phyloP scores from a whole-genome alignment of 2,797 vertebrate species.

The Ceryle rudis region DNA sequence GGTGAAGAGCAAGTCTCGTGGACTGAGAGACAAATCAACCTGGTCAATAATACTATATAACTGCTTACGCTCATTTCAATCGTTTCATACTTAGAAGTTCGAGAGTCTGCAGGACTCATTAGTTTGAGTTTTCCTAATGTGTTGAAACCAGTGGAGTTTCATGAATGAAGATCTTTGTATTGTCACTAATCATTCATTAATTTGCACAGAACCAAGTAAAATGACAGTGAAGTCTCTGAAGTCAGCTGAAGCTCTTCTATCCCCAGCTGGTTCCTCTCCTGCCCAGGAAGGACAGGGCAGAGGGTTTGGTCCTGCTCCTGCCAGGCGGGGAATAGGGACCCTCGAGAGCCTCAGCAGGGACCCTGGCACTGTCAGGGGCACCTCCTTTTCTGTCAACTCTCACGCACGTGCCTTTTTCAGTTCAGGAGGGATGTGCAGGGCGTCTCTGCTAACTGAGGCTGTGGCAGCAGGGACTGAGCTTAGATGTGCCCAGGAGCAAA shows the following conservation, averaged over 20 bases:
- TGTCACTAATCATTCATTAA: not conserved
- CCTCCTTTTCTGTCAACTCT: not conserved
- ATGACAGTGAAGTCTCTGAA: not conserved
- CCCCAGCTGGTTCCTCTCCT: not conserved
- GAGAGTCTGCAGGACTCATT: not conserved
- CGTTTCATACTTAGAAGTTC: not conserved
- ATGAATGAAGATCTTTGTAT: not conserved
- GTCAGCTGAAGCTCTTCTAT: not conserved
- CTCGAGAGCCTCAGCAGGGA: too few species aligned
- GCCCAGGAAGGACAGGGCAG: not conserved
- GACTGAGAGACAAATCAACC: not conserved
- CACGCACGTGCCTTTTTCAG: rapidly evolving
- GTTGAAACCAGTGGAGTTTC: not conserved
- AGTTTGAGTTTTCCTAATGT: not conserved
- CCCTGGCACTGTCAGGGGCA: too few species aligned
- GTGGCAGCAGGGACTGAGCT: not conserved
- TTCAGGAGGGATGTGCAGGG: not conserved
- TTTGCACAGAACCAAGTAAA: not conserved
- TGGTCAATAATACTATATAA: not conserved
- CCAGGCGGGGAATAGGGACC: too few species aligned
- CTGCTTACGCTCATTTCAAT: not conserved
- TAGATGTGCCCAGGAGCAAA: not conserved
- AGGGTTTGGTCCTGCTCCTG: too few species aligned
- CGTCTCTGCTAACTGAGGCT: not conserved
- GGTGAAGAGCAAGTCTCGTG: not conserved